Percentiles rank a stretch among this genome's conserved stretches.
Conservation (phyloP, 2,888 invertebrate genomes). For the Monochamus alternatus region DNA sequence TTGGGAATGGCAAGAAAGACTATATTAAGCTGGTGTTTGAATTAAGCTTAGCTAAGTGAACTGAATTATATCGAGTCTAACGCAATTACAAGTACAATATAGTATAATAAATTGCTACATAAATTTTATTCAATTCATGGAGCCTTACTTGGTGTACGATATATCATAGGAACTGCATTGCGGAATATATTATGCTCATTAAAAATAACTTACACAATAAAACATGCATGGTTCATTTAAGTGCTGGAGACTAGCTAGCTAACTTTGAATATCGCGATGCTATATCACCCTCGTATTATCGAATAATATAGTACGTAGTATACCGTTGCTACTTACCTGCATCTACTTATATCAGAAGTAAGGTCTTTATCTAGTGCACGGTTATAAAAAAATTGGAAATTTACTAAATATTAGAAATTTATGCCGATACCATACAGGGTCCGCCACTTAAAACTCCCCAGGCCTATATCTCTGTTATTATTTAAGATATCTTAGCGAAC, state of each 20-base stretch:
- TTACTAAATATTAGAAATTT: no score
- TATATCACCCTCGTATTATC: constrained; percentile 27
- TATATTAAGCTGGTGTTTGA: constrained; percentile 31
- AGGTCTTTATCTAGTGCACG: no score
- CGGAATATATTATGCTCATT: constrained; percentile 58
- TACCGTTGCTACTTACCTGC: constrained; percentile 19
- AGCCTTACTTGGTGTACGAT: constrained; percentile 58
- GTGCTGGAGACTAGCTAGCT: constrained; percentile 46
- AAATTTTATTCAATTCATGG: constrained; percentile 49
- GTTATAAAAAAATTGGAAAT: no score
- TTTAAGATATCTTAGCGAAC: no score
- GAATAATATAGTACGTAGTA: constrained; percentile 13
- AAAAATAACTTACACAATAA: constrained; percentile 62
- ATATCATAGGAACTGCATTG: constrained; percentile 57
- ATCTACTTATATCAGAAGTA: background rate
- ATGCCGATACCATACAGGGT: no score
- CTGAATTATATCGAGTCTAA: constrained; percentile 30
- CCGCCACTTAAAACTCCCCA: no score
- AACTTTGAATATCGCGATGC: constrained; percentile 46
- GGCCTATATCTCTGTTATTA: no score
- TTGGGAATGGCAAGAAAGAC: constrained; percentile 25
- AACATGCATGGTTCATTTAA: constrained; percentile 60
- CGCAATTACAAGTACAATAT: constrained; percentile 33
- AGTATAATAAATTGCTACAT: constrained; percentile 32
- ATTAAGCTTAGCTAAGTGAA: constrained; percentile 13